phyloP scores from a whole-genome alignment of 2,888 invertebrate species.

The Hemicrepidius hirtus region DNA sequence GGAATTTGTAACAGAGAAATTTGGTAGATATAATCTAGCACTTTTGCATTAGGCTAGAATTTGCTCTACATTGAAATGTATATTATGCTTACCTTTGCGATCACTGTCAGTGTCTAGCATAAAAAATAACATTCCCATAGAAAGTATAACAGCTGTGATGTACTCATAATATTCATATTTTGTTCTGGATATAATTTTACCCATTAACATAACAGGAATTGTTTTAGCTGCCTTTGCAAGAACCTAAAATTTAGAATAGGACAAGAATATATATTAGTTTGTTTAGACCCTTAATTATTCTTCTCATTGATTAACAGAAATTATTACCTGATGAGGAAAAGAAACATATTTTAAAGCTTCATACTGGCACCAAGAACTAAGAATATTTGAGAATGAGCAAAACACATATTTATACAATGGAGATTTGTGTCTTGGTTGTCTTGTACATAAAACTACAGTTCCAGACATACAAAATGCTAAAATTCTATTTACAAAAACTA shows the following conservation, averaged over 20 bases:
- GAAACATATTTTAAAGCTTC: conserved; percentile 98
- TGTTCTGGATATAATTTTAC: conserved; percentile 89
- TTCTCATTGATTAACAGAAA: no score
- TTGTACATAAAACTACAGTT: conserved; percentile 76
- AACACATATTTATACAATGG: conserved; percentile 96
- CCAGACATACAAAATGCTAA: conserved; percentile 87
- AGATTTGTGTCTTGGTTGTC: conserved; percentile 83
- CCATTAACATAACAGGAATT: conserved; percentile 99
- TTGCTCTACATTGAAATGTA: no score
- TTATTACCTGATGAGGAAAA: conserved; percentile 93
- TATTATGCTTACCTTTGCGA: conserved; percentile 75
- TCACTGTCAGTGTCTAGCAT: conserved; percentile 86
- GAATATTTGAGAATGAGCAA: conserved; percentile 96
- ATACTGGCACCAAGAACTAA: conserved; percentile 99
- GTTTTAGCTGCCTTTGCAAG: conserved; percentile 98
- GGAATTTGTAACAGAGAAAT: no score
- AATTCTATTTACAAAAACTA: conserved; percentile 96
- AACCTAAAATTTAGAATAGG: no score
- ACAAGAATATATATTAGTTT: no score
- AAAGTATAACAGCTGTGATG: conserved; percentile 90
- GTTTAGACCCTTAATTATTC: no score
- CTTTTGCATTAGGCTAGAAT: no score
- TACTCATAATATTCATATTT: conserved; percentile 95
- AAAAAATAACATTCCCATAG: conserved; percentile 94
- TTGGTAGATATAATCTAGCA: no score